phyloP scores from a whole-genome alignment of 2,797 vertebrate genomes.

The Perodicticus potto region DNA sequence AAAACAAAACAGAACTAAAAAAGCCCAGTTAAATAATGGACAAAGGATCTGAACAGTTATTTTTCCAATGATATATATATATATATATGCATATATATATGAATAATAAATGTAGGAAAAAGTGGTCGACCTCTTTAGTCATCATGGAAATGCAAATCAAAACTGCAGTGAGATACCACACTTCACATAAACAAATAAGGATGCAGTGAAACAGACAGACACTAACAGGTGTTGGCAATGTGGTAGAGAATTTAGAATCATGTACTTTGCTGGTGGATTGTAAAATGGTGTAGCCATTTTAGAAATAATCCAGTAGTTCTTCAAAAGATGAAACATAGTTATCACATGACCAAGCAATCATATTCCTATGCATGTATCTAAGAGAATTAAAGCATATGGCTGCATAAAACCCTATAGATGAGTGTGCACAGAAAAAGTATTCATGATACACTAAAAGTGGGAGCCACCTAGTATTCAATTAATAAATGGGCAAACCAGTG shows the following conservation, averaged over 20 bases:
- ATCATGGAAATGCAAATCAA: constrained; percentile 33
- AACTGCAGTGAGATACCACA: neutral
- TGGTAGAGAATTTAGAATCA: neutral
- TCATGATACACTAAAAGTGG: neutral
- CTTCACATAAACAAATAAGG: neutral
- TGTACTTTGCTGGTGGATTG: neutral
- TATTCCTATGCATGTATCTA: neutral
- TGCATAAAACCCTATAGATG: neutral
- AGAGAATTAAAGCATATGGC: neutral
- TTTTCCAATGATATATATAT: neutral
- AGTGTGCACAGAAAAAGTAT: neutral
- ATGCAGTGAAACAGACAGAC: neutral
- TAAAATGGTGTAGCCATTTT: neutral
- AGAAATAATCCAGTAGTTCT: neutral
- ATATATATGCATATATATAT: neutral
- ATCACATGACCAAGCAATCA: neutral
- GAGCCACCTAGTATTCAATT: neutral
- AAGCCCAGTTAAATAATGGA: neutral
- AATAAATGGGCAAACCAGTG: neutral
- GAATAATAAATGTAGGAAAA: neutral
- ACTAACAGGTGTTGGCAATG: neutral
- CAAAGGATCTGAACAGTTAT: neutral
- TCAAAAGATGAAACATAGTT: constrained; percentile 8
- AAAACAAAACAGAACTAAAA: neutral
- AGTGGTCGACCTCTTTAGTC: neutral